A percentile compares a stretch with the other conserved stretches of the same genome.
These are phyloP conservation scores for Aquatica leii DNA, from an alignment of 2,888 invertebrate species.

Conservation along the genomic window DNA sequence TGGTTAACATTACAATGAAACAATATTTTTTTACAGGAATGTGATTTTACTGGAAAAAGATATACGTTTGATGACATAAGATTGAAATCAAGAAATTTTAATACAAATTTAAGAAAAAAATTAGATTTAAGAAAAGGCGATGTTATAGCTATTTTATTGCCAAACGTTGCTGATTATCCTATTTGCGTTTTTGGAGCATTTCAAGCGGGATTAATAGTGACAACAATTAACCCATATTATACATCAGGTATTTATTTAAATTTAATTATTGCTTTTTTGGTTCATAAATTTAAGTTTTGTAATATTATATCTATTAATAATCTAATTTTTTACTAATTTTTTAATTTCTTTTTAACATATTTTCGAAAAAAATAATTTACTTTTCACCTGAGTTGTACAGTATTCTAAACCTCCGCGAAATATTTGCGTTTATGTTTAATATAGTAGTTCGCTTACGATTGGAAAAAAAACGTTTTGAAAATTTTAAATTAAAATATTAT, in stretches of 20 bases:
- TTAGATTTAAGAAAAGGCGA: slow-evolving; percentile 73
- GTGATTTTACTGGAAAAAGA: slow-evolving; percentile 72
- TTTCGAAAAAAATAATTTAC: too few relatives aligned
- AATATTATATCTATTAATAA: too few relatives aligned
- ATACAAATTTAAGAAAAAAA: slow-evolving; percentile 64
- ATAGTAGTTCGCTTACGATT: too few relatives aligned
- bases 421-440: too few relatives aligned
- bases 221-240: slow-evolving; percentile 79
- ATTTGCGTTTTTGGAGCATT: slow-evolving; percentile 71
- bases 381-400: too few relatives aligned
- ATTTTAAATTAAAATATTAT: too few relatives aligned
- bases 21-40: slow-evolving; percentile 65
- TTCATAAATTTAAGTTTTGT: too few relatives aligned
- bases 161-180: slow-evolving; percentile 80
- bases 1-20: not conserved
- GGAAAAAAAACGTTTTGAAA: too few relatives aligned
- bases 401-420: too few relatives aligned
- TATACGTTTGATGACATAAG: slow-evolving; percentile 76
- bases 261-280: too few relatives aligned
- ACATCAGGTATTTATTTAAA: slow-evolving; percentile 59
- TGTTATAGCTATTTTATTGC: slow-evolving; percentile 73
- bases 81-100: slow-evolving; percentile 68
- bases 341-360: too few relatives aligned
- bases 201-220: slow-evolving; percentile 74
- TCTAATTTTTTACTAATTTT: too few relatives aligned